Conservation (phyloP, 2,888 invertebrate species). For the Atherix ibis region DNA sequence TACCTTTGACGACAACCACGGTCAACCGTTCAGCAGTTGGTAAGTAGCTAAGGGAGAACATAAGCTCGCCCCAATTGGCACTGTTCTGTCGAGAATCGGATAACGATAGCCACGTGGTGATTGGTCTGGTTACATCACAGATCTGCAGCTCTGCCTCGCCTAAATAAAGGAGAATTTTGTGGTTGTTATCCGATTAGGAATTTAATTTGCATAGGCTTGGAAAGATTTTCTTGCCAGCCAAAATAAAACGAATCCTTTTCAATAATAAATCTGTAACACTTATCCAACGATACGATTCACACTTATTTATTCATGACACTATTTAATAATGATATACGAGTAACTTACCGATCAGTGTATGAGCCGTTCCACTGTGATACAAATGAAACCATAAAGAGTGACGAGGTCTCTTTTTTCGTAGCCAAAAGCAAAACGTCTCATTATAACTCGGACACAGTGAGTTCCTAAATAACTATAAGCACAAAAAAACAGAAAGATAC, state of each 20-base stretch:
- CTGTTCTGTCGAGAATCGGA: slow-evolving; percentile 53
- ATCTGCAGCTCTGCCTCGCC: slow-evolving; percentile 54
- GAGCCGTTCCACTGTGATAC: slow-evolving; percentile 46
- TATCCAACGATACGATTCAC: no score
- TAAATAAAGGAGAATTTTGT: slow-evolving; percentile 14
- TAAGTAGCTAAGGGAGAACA: slow-evolving; percentile 67
- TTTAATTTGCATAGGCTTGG: no score
- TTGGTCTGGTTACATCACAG: slow-evolving; percentile 45
- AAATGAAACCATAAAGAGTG: slow-evolving; percentile 51
- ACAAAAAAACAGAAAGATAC: slow-evolving; percentile 2
- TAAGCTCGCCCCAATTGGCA: slow-evolving; percentile 58
- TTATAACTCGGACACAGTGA: slow-evolving; percentile 59
- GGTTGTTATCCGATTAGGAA: background rate
- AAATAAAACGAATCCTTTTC: no score
- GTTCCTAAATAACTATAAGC: slow-evolving; percentile 39
- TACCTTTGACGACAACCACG: slow-evolving; percentile 48
- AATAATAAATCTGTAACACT: no score
- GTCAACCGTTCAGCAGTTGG: slow-evolving; percentile 70
- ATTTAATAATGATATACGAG: no score
- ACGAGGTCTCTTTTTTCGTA: slow-evolving; percentile 42
- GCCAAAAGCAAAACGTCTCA: slow-evolving; percentile 53
- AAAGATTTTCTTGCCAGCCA: no score
- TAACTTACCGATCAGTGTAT: slow-evolving; percentile 36
- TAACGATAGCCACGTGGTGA: slow-evolving; percentile 64
- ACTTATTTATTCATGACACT: no score